Evolutionary conservation across 2,113 vertebrate genomes (phyloP).

Genomic region (Salvelinus alpinus): DNA sequence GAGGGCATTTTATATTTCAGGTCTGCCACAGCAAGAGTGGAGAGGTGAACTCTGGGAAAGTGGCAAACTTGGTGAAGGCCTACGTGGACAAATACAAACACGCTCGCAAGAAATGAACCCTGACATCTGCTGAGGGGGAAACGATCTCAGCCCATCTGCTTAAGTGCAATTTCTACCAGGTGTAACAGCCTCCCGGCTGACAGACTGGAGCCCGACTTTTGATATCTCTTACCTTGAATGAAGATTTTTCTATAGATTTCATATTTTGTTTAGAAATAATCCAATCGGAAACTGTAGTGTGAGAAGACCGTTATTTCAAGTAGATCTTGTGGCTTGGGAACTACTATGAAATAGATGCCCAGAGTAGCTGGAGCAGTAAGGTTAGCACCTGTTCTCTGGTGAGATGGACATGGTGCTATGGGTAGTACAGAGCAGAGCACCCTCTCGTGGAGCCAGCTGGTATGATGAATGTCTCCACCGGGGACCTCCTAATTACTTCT

Average conservation of each 20-base stretch:
- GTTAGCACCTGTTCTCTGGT: constrained; percentile 53
- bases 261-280: constrained; percentile 76
- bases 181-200: constrained; percentile 74
- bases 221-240: constrained; percentile 80
- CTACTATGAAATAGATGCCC: constrained; percentile 60
- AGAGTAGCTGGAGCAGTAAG: constrained; percentile 51
- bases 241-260: constrained; percentile 82
- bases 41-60: constrained; percentile 95
- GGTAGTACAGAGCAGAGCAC: constrained; percentile 49
- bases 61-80: constrained; percentile 95
- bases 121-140: constrained; percentile 55
- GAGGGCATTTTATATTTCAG: constrained; percentile 59
- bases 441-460: constrained; percentile 60
- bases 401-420: constrained; percentile 68
- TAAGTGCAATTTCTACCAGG: constrained; percentile 92
- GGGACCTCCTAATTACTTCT: constrained; percentile 57
- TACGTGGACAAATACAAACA: constrained; percentile 99
- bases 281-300: constrained; percentile 73
- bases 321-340: constrained; percentile 59
- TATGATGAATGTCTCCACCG: constrained; percentile 65
- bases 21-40: constrained; percentile 98
- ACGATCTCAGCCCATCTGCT: constrained; percentile 63
- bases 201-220: constrained; percentile 78
- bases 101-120: constrained; percentile 84
- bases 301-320: constrained; percentile 76